Conservation (phyloP, 2,113 vertebrate species). For the Oostethus manadensis region DNA sequence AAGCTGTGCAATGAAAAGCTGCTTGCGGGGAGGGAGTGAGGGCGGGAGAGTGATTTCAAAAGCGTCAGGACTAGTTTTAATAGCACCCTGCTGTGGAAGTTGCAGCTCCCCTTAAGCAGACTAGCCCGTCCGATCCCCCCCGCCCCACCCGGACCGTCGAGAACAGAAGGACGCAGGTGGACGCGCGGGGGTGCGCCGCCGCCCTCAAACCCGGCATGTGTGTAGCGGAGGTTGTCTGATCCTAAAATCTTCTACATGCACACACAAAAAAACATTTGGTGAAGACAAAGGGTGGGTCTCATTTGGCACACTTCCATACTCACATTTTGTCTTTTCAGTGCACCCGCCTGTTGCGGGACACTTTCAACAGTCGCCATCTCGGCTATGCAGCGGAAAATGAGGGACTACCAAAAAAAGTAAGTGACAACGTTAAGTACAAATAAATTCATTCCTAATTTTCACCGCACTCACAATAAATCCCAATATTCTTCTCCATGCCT, state of each 20-base stretch:
- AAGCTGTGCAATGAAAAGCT: slow-evolving; percentile 8
- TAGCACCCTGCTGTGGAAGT: slow-evolving; percentile 82
- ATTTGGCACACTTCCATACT: background rate
- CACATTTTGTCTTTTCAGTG: background rate
- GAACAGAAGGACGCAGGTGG: slow-evolving; percentile 12
- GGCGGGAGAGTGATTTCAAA: slow-evolving; percentile 9
- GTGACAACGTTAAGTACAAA: no score
- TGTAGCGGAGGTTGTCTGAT: slow-evolving; percentile 37
- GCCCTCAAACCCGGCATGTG: slow-evolving; percentile 16
- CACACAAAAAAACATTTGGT: slow-evolving; percentile 66
- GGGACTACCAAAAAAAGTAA: background rate
- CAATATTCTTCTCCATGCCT: no score
- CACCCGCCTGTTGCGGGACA: no score
- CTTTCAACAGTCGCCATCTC: background rate
- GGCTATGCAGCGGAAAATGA: background rate
- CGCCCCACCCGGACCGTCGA: slow-evolving; percentile 1
- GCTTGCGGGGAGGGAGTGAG: background rate
- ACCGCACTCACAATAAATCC: no score
- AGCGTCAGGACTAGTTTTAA: slow-evolving; percentile 63
- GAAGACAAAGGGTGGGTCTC: slow-evolving; percentile 46
- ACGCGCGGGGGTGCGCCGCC: background rate
- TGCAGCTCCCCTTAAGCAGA: slow-evolving; percentile 78
- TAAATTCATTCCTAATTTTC: no score
- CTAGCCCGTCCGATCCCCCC: slow-evolving; percentile 54
- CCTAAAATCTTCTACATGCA: slow-evolving; percentile 64